Percentiles rank a stretch among this genome's conserved stretches.
These are phyloP conservation scores for Eriocheir sinensis DNA, from an alignment of 1,140 invertebrate species.

Conservation along the genomic window DNA sequence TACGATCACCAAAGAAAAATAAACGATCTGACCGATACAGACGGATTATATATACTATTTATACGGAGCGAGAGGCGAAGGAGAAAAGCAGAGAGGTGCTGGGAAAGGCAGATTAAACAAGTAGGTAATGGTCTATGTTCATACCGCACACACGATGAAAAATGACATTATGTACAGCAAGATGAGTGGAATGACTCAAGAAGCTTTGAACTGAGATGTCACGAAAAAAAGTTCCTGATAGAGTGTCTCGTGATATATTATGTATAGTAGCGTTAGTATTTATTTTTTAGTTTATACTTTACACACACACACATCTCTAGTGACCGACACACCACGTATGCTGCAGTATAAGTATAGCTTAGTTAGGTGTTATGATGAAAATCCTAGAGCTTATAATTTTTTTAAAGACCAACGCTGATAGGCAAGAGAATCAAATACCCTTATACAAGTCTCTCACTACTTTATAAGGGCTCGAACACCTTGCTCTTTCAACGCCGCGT, in stretches of 20 bases:
- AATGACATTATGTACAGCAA: conserved; percentile 77
- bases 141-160: conserved; percentile 74
- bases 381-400: conserved; percentile 49
- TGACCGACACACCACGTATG: conserved; percentile 67
- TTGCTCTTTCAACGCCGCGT: background rate
- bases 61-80: conserved; percentile 43
- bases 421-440: background rate
- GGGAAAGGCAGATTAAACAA: conserved; percentile 55
- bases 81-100: background rate
- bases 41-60: conserved; percentile 26
- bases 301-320: conserved; percentile 62
- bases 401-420: background rate
- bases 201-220: conserved; percentile 76
- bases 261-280: background rate
- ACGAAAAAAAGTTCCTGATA: conserved; percentile 49
- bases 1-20: background rate
- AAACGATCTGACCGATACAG: conserved; percentile 4
- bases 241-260: conserved; percentile 42
- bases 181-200: conserved; percentile 75
- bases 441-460: conserved; percentile 14
- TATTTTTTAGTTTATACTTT: conserved; percentile 41
- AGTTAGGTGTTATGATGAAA: conserved; percentile 56
- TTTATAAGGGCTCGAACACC: background rate
- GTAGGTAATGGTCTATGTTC: conserved; percentile 66
- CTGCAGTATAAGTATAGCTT: conserved; percentile 60